Percentiles rank a stretch among this genome's conserved stretches.
Conservation (phyloP, 2,113 vertebrate species). For the Cromileptes altivelis region DNA sequence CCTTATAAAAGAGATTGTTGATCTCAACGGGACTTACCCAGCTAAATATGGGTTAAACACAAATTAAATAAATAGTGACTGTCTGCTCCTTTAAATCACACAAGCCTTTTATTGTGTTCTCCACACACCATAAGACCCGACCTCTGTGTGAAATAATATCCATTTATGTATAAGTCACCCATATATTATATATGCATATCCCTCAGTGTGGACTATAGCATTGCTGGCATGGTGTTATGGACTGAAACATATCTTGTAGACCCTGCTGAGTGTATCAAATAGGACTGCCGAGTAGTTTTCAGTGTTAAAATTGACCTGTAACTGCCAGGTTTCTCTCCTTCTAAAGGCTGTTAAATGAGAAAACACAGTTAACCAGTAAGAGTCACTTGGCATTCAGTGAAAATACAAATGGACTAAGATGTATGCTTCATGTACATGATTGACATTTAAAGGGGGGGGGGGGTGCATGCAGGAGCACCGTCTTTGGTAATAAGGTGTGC, state of each 20-base stretch:
- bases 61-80: too few species aligned
- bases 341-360: constrained; percentile 19
- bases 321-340: neutral
- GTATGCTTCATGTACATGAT: constrained; percentile 39
- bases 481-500: constrained; percentile 67
- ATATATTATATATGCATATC: neutral
- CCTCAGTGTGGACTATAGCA: neutral
- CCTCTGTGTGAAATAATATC: constrained; percentile 6
- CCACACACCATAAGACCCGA: neutral
- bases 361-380: neutral
- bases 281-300: neutral
- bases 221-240: neutral
- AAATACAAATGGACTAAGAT: constrained; percentile 35
- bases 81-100: neutral
- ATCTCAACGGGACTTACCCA: too few species aligned
- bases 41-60: too few species aligned
- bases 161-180: neutral
- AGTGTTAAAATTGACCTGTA: constrained; percentile 4
- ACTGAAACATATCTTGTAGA: neutral
- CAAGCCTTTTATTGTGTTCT: neutral
- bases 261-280: neutral
- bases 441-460: constrained; percentile 47
- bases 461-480: constrained; percentile 23
- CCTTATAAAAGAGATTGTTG: too few species aligned
- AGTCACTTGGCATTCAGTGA: constrained; percentile 16